Evolutionary conservation across 2,113 vertebrate species (phyloP), one percentile per base, ranked within the genome.

Genomic region (Grantiella picta): DNA sequence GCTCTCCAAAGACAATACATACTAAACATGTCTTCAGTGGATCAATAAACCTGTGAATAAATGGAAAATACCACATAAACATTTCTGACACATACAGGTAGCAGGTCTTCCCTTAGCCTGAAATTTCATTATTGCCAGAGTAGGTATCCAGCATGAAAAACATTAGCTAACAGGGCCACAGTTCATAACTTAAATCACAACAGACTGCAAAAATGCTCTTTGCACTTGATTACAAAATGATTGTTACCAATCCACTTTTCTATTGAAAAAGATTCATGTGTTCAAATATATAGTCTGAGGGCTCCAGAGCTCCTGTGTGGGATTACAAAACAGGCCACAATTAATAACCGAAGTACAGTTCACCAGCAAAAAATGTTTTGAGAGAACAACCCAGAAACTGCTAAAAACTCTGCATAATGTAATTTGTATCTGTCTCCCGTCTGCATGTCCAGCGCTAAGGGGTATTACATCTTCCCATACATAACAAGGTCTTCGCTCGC

Each of bases 141-240:
- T 8, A 59, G 33, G 50, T 36, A 87, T 8, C 29, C 29, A 86
- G 40, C 38, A 70, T 25, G 20, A 60, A 56, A 88, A 76, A 87
- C 78, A 96, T 31, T 82, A 70, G 24, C 45, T 59, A 47, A 20
- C 18, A 89, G 47, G 71, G 36, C 57, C 76, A 50, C 24, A 94
- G 52, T 77, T 93, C 29, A 49, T 87, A 86, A 93, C 88, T 90
- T 94, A 76, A 93, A 85, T 94, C 73, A 90, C 38, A 94, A 38
- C 24, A 72, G 91, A 88, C 64, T 85, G 35, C 38, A 87, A 86
- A 82, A 66, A 57, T 45, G 36, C 15, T 57, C 42, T 42, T 96
- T 60, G 38, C 36, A 81, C 80, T 92, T 73, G 38, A 73, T 25
- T 36, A 33, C 36, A 40, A 87, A 61, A 45, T 29, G 13, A 83